Base-by-base conservation (phyloP, 53 echinoderm and acorn worm species). In the Mesocentrotus franciscanus region DNA sequence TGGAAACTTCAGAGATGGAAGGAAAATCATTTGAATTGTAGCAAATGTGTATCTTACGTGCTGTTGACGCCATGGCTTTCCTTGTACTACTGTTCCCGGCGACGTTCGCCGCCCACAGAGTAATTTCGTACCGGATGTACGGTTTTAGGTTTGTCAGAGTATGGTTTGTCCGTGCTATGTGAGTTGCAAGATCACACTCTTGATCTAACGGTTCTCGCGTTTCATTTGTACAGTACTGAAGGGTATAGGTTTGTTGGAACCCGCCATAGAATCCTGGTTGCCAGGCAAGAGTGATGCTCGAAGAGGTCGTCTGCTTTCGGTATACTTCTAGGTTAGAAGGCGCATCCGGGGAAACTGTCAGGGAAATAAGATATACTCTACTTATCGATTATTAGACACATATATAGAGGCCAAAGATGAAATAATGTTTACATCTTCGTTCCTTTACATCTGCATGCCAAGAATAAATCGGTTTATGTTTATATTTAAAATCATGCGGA, bases 241-340 rank as follows among this genome's bases (percentile, higher is more conserved):
- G 42, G 33, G 7, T 17, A 36, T 20, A 42, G 15, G 22, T 39
- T 42, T 81, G 81, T 33, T 39, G 39, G 81, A 81, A 36, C 2
- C 81, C 81, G 81, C 81, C 81, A 81, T 81, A 81, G 42, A 81
- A 81, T 20, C 42, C 81, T 18, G 81, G 81, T 42, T 81, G 81
- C 81, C 81, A 81, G 42, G 81, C 42, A 42, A 81, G 36, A 33
- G 20, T 81, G 17, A 81, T 10, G 18, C 36, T 36, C 3, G 42
- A 81, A 39, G 36, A 42, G 7, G 81, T 36, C 42, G 81, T 81
- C 22, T 81, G 81, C 36, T 81, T 16, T 42, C 22, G 36, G 42
- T 39, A 13, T 81, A 81, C 42, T 17, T 39, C 20, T 0, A 81
- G 20, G 81, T 81, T 36, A 42, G 42, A 81, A 8, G 81, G 81